These are phyloP conservation scores for Anguilla anguilla DNA, from an alignment of 2,797 vertebrate species.

Conservation along the genomic window DNA sequence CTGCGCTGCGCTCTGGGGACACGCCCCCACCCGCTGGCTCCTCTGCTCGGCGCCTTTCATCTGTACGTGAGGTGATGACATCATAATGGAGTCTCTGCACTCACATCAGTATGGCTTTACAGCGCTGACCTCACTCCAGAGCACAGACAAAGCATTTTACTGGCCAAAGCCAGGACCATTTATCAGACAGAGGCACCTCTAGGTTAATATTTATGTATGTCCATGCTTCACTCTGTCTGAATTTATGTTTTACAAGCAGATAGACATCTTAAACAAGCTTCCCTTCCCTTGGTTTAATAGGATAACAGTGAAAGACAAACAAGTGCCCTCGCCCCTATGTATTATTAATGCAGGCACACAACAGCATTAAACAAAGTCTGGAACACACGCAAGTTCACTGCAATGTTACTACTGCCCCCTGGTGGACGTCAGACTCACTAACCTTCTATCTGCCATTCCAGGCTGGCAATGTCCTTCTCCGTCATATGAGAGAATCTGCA, in stretches of 20 bases:
- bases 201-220: background rate
- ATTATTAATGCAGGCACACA: background rate
- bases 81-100: background rate
- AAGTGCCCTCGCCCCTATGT: background rate
- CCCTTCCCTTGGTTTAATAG: background rate
- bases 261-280: background rate
- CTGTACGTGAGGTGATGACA: conserved; percentile 61
- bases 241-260: background rate
- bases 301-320: background rate
- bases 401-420: conserved; percentile 39
- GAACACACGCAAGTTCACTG: background rate
- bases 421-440: conserved; percentile 42
- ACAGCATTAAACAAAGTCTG: background rate
- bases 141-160: background rate
- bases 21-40: conserved; percentile 59
- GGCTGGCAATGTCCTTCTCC: conserved; percentile 77
- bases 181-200: background rate
- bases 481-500: conserved; percentile 97
- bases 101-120: background rate
- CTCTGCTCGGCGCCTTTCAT: conserved; percentile 75
- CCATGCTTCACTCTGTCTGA: background rate
- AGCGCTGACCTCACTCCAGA: background rate
- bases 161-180: background rate
- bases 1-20: conserved; percentile 63
- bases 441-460: conserved; percentile 86